Conservation (phyloP, 23 tunicate genomes). For the Pegea sp. region DNA sequence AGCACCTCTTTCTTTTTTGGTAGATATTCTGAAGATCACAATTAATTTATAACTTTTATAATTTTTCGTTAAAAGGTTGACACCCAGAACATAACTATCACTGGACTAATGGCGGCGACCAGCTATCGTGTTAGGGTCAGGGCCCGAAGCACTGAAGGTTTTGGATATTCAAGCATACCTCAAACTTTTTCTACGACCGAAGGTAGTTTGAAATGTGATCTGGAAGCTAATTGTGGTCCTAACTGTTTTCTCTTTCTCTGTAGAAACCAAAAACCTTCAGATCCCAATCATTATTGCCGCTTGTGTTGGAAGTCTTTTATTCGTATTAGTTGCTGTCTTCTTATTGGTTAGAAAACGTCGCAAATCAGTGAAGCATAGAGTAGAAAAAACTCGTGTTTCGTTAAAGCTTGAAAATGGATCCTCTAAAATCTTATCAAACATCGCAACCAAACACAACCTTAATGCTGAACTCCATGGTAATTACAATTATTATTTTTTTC, state of each 20-base stretch:
- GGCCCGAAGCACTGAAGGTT: constrained; percentile 17
- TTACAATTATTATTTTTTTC: too few species aligned
- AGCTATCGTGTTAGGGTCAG: constrained; percentile 26
- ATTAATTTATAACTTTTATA: background rate
- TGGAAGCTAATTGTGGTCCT: background rate
- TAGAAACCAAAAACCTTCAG: background rate
- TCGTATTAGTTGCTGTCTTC: background rate
- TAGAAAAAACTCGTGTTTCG: background rate
- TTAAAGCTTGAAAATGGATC: background rate
- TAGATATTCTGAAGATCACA: background rate
- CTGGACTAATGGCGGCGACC: constrained; percentile 8
- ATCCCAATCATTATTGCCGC: background rate
- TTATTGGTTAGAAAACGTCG: background rate
- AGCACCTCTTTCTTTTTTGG: background rate
- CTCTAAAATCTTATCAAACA: background rate
- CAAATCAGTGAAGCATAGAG: too few species aligned
- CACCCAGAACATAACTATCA: constrained; percentile 17
- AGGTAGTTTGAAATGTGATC: background rate
- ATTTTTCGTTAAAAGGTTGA: constrained; percentile 7
- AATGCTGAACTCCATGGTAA: too few species aligned
- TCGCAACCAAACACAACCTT: too few species aligned
- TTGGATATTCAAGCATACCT: constrained; percentile 29
- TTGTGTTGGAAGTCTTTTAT: background rate
- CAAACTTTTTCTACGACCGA: constrained; percentile 1
- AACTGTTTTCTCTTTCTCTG: background rate